Conservation (phyloP, 2,113 vertebrate species). For the Grantiella picta region DNA sequence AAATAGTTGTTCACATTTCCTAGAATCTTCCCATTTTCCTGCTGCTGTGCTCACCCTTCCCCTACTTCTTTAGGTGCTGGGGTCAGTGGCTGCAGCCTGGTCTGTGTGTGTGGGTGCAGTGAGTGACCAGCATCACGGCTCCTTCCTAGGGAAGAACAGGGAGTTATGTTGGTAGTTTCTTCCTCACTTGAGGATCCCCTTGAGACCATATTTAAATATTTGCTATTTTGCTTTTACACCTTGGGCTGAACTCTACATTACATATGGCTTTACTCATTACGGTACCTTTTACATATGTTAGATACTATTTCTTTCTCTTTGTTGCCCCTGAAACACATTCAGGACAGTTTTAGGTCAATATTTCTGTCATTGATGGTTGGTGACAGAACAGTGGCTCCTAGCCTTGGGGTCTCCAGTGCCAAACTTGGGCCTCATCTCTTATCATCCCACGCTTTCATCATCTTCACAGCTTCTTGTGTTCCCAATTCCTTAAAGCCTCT, state of each 20-base stretch:
- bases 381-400: not conserved
- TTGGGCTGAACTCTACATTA: not conserved
- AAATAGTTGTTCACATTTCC: not conserved
- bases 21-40: not conserved
- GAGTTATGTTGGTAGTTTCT: not conserved
- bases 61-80: not conserved
- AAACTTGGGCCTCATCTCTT: not conserved
- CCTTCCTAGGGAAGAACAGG: not conserved
- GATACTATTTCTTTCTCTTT: not conserved
- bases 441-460: accelerated
- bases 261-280: not conserved
- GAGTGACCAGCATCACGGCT: accelerated
- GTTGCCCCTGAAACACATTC: not conserved
- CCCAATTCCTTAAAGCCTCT: not conserved
- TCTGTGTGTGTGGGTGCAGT: not conserved
- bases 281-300: not conserved
- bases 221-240: not conserved
- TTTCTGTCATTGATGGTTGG: not conserved
- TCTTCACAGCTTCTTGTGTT: not conserved
- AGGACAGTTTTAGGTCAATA: not conserved
- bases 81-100: not conserved
- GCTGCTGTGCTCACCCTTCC: not conserved
- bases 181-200: not conserved
- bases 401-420: not conserved
- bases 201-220: not conserved